phyloP scores from a whole-genome alignment of 2,113 vertebrate genomes.

The Heliornis fulica region DNA sequence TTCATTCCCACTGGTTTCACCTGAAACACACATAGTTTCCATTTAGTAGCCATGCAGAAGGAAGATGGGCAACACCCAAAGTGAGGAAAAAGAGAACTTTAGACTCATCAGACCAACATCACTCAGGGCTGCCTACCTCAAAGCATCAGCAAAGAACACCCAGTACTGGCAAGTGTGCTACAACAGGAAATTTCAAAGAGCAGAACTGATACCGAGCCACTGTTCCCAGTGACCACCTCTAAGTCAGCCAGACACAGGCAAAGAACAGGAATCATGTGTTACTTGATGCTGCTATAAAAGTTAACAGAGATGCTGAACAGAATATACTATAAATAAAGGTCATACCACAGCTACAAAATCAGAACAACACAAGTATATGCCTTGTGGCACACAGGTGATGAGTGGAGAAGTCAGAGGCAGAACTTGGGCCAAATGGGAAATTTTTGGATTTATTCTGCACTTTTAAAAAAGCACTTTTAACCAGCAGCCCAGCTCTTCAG shows the following conservation, averaged over 20 bases:
- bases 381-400: not conserved
- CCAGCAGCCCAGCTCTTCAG: not conserved
- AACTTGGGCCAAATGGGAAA: not conserved
- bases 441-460: not conserved
- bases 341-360: not conserved
- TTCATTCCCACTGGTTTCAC: slow-evolving; percentile 92
- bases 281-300: not conserved
- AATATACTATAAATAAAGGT: not conserved
- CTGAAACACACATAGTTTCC: slow-evolving; percentile 74
- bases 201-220: not conserved
- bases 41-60: not conserved
- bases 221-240: not conserved
- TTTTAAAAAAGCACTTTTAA: not conserved
- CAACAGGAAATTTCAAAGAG: not conserved
- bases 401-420: not conserved
- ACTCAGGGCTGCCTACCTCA: not conserved
- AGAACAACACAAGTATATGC: not conserved
- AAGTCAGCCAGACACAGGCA: not conserved
- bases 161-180: not conserved
- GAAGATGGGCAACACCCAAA: slow-evolving; percentile 21
- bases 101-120: not conserved
- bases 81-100: not conserved
- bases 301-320: not conserved
- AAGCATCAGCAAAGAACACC: not conserved
- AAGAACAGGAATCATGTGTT: not conserved